Evolutionary conservation across 2,797 vertebrate species (phyloP).

Genomic region (Tachyglossus aculeatus): DNA sequence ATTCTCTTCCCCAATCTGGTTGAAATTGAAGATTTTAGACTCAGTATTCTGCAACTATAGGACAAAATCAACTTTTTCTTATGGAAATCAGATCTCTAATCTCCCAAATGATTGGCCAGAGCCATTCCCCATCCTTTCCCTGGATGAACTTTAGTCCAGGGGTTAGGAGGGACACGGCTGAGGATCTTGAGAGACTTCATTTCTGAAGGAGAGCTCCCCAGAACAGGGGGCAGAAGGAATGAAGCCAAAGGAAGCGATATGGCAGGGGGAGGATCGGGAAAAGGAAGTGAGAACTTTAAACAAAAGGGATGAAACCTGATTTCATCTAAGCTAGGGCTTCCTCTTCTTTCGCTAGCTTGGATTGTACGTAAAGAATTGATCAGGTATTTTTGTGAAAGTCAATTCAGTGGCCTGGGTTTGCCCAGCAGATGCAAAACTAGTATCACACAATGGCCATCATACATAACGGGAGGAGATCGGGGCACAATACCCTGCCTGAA

Average conservation of each 20-base stretch:
- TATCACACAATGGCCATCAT: not conserved
- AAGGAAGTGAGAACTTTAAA: slow-evolving; percentile 39
- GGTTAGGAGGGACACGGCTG: slow-evolving; percentile 10
- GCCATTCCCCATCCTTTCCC: not conserved
- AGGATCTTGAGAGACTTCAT: slow-evolving; percentile 33
- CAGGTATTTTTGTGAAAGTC: slow-evolving; percentile 27
- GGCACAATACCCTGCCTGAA: slow-evolving; percentile 10
- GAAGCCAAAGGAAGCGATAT: slow-evolving; percentile 19
- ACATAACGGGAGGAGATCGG: not conserved
- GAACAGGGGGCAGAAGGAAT: slow-evolving; percentile 17
- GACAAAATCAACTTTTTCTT: not conserved
- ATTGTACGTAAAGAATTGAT: slow-evolving; percentile 16
- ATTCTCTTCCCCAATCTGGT: slow-evolving; percentile 16
- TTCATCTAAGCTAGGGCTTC: slow-evolving; percentile 20
- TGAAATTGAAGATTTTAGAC: slow-evolving; percentile 21
- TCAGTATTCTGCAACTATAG: not conserved
- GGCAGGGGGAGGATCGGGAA: not conserved
- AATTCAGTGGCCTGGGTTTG: slow-evolving; percentile 6
- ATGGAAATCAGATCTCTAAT: slow-evolving; percentile 21
- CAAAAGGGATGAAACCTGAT: slow-evolving; percentile 23
- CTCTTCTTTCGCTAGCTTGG: slow-evolving; percentile 46
- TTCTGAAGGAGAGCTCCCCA: slow-evolving; percentile 43
- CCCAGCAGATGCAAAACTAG: slow-evolving; percentile 14
- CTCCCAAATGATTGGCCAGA: slow-evolving; percentile 1
- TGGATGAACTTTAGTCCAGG: slow-evolving; percentile 12